phyloP scores from a whole-genome alignment of 2,113 vertebrate species.

The Coturnix japonica region DNA sequence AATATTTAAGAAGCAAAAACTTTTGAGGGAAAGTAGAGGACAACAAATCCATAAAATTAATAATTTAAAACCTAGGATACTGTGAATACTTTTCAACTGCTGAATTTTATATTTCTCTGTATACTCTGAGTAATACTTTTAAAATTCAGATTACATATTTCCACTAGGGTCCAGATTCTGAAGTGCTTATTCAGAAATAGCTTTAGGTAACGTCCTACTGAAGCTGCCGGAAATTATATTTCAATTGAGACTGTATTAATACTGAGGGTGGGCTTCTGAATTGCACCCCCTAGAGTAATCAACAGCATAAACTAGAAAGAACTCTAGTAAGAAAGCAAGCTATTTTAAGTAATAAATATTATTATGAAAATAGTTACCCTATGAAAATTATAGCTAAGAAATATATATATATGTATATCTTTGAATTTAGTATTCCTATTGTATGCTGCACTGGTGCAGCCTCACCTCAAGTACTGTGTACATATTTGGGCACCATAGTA shows the following conservation, averaged over 20 bases:
- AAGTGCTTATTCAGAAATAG: slow-evolving; percentile 47
- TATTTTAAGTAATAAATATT: slow-evolving; percentile 46
- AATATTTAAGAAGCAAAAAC: background rate
- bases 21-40: slow-evolving; percentile 53
- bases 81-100: slow-evolving; percentile 17
- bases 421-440: too few relatives aligned
- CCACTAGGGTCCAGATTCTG: slow-evolving; percentile 43
- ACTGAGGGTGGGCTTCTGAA: background rate
- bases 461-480: too few relatives aligned
- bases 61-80: slow-evolving; percentile 36
- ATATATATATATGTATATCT: background rate
- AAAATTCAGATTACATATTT: slow-evolving; percentile 61
- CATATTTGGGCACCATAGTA: too few relatives aligned
- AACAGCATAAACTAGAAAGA: slow-evolving; percentile 21
- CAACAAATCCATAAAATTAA: slow-evolving; percentile 61
- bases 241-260: slow-evolving; percentile 23
- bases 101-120: background rate
- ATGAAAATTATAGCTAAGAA: background rate
- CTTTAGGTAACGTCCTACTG: slow-evolving; percentile 45
- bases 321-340: background rate
- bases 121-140: slow-evolving; percentile 44
- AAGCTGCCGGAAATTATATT: slow-evolving; percentile 35
- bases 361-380: slow-evolving; percentile 32
- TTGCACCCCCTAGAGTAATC: slow-evolving; percentile 5
- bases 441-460: too few relatives aligned